Conservation (phyloP, 2,113 vertebrate genomes). For the Lucifuga dentata region DNA sequence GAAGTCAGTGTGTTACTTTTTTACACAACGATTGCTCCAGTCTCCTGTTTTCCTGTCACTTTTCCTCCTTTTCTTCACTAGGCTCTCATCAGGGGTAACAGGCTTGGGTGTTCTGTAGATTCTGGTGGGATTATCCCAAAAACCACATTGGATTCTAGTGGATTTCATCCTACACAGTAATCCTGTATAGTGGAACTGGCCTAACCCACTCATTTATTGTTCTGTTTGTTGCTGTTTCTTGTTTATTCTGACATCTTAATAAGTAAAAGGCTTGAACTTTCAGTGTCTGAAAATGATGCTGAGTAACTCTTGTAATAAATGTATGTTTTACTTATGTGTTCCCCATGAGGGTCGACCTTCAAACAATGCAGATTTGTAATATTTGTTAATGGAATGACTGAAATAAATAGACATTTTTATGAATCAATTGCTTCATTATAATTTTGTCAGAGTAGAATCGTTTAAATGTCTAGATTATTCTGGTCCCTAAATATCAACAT, state of each 20-base stretch:
- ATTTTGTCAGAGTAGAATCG: not conserved
- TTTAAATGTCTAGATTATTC: conserved; percentile 18
- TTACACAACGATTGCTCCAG: conserved; percentile 75
- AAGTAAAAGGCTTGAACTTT: conserved; percentile 48
- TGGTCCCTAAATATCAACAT: conserved; percentile 25
- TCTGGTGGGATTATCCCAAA: conserved; percentile 89
- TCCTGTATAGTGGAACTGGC: conserved; percentile 72
- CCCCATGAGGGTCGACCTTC: conserved; percentile 9
- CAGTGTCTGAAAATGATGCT: conserved; percentile 41
- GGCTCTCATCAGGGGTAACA: conserved; percentile 90
- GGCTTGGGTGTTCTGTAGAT: conserved; percentile 88
- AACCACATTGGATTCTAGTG: conserved; percentile 88
- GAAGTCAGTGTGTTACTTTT: conserved; percentile 46
- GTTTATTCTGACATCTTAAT: conserved; percentile 48
- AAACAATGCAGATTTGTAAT: conserved; percentile 63
- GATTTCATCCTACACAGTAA: conserved; percentile 84
- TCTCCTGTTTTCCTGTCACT: conserved; percentile 61
- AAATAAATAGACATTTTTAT: conserved; percentile 76
- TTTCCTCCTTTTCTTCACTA: conserved; percentile 83
- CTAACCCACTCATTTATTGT: conserved; percentile 70
- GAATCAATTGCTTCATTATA: conserved; percentile 41
- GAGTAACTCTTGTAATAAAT: conserved; percentile 54
- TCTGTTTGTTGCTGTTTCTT: conserved; percentile 36
- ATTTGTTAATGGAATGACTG: conserved; percentile 70
- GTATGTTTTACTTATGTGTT: conserved; percentile 67